These are phyloP conservation scores for Lutjanus campechanus DNA, from an alignment of 2,797 vertebrate genomes.

Conservation along the genomic window DNA sequence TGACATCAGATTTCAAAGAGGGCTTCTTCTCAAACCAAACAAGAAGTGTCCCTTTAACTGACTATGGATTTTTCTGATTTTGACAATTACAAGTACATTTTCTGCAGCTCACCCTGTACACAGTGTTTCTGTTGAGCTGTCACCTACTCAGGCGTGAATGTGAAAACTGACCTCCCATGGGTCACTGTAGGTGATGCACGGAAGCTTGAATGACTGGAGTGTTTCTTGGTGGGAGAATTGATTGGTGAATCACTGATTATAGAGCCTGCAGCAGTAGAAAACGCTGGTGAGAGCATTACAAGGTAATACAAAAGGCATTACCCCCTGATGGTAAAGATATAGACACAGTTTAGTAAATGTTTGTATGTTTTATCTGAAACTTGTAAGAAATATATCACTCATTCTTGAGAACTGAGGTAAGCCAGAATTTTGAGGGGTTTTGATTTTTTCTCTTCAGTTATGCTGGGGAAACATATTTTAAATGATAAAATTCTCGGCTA, in stretches of 20 bases:
- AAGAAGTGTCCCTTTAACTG: not conserved
- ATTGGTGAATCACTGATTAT: not conserved
- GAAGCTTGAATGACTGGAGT: not conserved
- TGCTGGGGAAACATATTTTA: too few species aligned
- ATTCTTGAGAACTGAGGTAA: too few species aligned
- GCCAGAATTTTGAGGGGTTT: too few species aligned
- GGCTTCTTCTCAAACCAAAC: not conserved
- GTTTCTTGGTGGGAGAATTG: slow-evolving; percentile 8
- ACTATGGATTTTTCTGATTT: not conserved
- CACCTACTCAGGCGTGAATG: slow-evolving; percentile 4
- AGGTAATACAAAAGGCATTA: not conserved
- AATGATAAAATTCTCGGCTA: too few species aligned
- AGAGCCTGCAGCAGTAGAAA: not conserved
- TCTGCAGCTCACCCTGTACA: not conserved
- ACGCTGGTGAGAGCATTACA: not conserved
- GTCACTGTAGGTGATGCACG: not conserved
- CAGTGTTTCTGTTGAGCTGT: slow-evolving; percentile 8
- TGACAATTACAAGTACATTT: not conserved
- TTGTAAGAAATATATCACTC: too few species aligned
- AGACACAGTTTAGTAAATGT: too few species aligned
- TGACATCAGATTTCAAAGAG: not conserved
- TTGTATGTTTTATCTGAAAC: too few species aligned
- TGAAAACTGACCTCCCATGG: slow-evolving; percentile 7
- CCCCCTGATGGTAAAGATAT: too few species aligned
- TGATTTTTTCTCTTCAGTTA: too few species aligned